Percentiles rank a stretch among this genome's conserved stretches.
Conservation (phyloP, 2,888 invertebrate genomes). For the Philaethria dido region DNA sequence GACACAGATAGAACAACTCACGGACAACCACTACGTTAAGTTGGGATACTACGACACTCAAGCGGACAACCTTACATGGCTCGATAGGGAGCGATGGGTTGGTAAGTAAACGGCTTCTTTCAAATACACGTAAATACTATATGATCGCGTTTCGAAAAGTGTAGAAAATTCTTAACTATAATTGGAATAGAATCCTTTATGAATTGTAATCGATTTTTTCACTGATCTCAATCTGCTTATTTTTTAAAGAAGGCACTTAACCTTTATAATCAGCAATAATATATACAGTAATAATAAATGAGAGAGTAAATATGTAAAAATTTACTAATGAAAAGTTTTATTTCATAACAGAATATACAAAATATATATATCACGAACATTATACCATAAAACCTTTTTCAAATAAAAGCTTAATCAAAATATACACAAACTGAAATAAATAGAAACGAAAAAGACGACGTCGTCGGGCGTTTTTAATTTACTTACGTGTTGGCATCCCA, state of each 20-base stretch:
- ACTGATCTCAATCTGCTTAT: no score
- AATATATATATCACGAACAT: no score
- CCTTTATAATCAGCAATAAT: no score
- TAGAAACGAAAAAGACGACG: slow-evolving; percentile 16
- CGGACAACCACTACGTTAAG: slow-evolving; percentile 96
- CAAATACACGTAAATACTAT: neutral
- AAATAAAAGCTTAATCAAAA: slow-evolving; percentile 18
- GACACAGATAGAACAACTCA: slow-evolving; percentile 98
- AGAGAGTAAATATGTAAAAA: no score
- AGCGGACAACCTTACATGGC: slow-evolving; percentile 97
- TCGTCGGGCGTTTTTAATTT: slow-evolving; percentile 30
- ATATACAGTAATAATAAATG: no score
- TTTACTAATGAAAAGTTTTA: no score
- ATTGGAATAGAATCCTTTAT: neutral
- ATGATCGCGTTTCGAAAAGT: neutral
- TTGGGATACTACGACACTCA: slow-evolving; percentile 98
- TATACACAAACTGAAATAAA: slow-evolving; percentile 25
- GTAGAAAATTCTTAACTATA: neutral
- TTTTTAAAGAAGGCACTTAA: no score
- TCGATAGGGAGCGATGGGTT: slow-evolving; percentile 95
- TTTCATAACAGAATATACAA: no score
- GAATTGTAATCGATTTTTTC: no score
- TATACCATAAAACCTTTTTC: neutral
- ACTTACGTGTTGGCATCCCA: slow-evolving; percentile 27
- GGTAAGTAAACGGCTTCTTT: slow-evolving; percentile 81